Percentiles rank a stretch among this genome's conserved stretches.
phyloP scores from a whole-genome alignment of 1,140 invertebrate species.

The Temnothorax longispinosus region DNA sequence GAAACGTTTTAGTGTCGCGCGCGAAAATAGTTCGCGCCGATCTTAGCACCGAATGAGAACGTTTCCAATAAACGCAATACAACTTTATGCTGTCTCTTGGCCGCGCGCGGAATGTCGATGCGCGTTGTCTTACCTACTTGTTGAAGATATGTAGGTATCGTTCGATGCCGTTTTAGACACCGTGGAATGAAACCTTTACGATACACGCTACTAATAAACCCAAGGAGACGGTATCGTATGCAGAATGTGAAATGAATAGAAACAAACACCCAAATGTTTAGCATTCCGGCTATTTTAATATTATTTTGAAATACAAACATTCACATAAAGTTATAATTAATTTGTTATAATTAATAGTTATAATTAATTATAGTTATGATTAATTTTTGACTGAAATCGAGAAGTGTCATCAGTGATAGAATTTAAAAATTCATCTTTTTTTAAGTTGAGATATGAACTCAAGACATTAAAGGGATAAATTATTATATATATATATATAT shows the following conservation, averaged over 20 bases:
- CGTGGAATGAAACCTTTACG: background rate
- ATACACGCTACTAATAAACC: background rate
- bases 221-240: background rate
- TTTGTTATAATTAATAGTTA: background rate
- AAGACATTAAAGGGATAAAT: background rate
- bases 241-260: background rate
- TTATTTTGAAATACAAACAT: background rate
- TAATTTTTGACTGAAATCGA: too few relatives aligned
- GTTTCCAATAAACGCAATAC: slow-evolving; percentile 40
- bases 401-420: too few relatives aligned
- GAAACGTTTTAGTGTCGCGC: slow-evolving; percentile 42
- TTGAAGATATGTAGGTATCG: background rate
- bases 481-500: too few relatives aligned
- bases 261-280: background rate
- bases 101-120: slow-evolving; percentile 15
- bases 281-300: background rate
- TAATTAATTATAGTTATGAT: background rate
- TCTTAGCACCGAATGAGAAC: slow-evolving; percentile 7
- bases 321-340: background rate
- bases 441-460: background rate
- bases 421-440: background rate
- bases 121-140: slow-evolving; percentile 2
- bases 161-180: slow-evolving; percentile 32
- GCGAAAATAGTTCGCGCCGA: slow-evolving; percentile 49
- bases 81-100: slow-evolving; percentile 20